Evolutionary conservation across 2,888 invertebrate species (phyloP), one percentile per base, ranked within the genome.

Genomic region (Eupithecia tripunctaria): DNA sequence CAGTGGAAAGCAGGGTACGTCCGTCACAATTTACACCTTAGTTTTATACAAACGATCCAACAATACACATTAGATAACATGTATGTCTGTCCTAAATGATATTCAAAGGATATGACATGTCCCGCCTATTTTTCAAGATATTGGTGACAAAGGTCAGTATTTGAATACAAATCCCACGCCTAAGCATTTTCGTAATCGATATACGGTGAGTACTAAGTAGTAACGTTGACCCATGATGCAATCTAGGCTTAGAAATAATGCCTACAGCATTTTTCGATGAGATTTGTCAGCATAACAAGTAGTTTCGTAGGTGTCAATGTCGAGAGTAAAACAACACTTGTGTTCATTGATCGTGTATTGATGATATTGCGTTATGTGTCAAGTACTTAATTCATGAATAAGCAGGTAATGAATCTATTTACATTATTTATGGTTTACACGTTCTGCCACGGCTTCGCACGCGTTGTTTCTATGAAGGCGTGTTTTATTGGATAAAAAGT

Each of bases 91-190:
- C 29, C 68, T 51, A 74, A 60, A 62, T 59, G 77, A 81, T 78
- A 78, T 75, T 79, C 73, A 81, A 83, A 71, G 73, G 79, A 80
- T 75, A 77, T 64, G 67, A 62, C 62, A 47, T 68, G 71, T 76
- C 60, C 78, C 80, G 72, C 77, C 77, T 70, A 75, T 76, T 79
- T 80, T 77, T 77, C 74, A 68, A 75, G 68, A 71, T 71, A 71
- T 72, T 76, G 56, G 78, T 74, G 75, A 75, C 77, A 82, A 80
- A 85, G 82, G 80, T 85, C 81, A 84, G 73, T 56, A 81, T 82
- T 82, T 81, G 74, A 81, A 84, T 81, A 79, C 79, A 83, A 82
- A 76, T 72, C 74, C 70, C 76, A 74, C 64, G 67, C 70, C 15
- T 62, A 43, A 59, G 41, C 18, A 70, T 76, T 75, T 74, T 75